These are phyloP conservation scores for Chiroxiphia lanceolata DNA, from an alignment of 2,797 vertebrate species.

Conservation along the genomic window DNA sequence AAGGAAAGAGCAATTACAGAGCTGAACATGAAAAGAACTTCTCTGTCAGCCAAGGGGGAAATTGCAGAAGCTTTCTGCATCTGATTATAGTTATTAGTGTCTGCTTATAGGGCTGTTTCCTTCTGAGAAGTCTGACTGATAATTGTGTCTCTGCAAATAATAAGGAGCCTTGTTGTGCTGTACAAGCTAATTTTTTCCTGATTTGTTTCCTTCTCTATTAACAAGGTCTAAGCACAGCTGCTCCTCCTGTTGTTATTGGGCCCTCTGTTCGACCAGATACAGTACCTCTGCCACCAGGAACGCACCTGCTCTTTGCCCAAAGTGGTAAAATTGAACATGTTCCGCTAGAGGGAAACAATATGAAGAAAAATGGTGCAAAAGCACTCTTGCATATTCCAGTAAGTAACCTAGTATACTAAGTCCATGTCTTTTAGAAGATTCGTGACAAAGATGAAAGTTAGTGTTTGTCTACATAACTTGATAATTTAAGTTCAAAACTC, in stretches of 20 bases:
- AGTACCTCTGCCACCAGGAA: slow-evolving; percentile 83
- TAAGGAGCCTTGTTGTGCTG: background rate
- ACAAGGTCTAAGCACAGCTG: slow-evolving; percentile 82
- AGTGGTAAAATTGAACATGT: slow-evolving; percentile 89
- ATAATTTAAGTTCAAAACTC: background rate
- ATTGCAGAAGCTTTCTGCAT: slow-evolving; percentile 4
- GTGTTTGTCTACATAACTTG: background rate
- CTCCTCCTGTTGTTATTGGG: slow-evolving; percentile 73
- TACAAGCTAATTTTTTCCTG: background rate
- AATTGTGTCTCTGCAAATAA: background rate
- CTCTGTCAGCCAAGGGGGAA: background rate
- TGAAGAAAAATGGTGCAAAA: slow-evolving; percentile 85
- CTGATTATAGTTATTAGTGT: slow-evolving; percentile 2
- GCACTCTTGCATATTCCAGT: slow-evolving; percentile 86
- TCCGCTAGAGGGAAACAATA: slow-evolving; percentile 82
- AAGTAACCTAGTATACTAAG: slow-evolving; percentile 43
- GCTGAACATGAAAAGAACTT: background rate
- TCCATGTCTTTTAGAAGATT: background rate
- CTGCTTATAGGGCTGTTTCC: background rate
- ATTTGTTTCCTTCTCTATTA: slow-evolving; percentile 17
- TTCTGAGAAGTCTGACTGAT: background rate
- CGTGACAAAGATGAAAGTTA: background rate
- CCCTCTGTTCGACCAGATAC: slow-evolving; percentile 82
- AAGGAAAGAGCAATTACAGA: background rate
- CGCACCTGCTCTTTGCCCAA: slow-evolving; percentile 88